Conservation (phyloP, 2,797 vertebrate genomes). For the Parauchenoglanis ngamensis region DNA sequence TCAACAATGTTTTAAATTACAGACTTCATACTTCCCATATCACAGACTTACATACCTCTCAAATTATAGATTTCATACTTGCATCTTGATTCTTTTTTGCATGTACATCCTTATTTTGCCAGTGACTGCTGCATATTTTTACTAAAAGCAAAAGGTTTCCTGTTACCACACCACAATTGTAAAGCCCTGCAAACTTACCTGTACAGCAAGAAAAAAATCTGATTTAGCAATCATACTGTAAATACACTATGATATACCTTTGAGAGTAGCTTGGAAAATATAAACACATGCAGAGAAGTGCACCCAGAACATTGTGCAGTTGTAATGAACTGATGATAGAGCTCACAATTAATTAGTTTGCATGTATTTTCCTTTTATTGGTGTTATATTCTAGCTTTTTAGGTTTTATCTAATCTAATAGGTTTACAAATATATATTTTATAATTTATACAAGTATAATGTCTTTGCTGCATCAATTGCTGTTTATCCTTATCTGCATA, state of each 20-base stretch:
- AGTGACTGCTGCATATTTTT: no score
- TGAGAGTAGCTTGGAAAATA: not conserved
- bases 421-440: not conserved
- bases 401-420: not conserved
- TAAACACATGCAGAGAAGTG: not conserved
- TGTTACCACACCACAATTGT: no score
- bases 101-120: no score
- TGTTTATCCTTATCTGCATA: no score
- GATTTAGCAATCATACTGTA: not conserved
- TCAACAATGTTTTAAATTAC: no score
- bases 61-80: no score
- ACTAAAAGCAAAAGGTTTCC: no score
- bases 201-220: no score
- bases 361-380: not conserved
- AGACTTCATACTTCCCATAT: no score
- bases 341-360: not conserved
- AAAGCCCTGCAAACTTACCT: not conserved
- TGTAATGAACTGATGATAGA: not conserved
- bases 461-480: not conserved
- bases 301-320: no score
- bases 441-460: not conserved
- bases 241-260: not conserved
- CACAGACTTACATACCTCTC: no score
- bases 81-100: no score
- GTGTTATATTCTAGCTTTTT: not conserved